A percentile compares a stretch with the other conserved stretches of the same genome.
These are phyloP conservation scores for Drosophila neocordata DNA, from an alignment of 1,140 invertebrate genomes.

Conservation along the genomic window DNA sequence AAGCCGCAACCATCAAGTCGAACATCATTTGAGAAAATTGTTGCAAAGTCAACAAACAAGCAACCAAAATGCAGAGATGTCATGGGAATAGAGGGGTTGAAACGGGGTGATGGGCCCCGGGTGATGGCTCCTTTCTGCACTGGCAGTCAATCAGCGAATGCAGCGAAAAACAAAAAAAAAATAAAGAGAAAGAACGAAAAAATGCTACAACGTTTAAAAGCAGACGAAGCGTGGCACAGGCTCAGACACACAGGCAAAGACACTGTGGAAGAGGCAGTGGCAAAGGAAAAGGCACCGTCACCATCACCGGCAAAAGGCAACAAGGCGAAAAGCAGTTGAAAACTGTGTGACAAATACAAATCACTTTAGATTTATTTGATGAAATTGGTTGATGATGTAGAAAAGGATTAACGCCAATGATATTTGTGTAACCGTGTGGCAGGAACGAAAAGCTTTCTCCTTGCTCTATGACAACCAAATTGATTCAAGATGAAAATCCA, in stretches of 20 bases:
- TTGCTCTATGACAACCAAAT: constrained; percentile 32
- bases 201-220: constrained; percentile 37
- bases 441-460: not conserved
- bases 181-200: constrained; percentile 15
- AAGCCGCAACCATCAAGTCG: not conserved
- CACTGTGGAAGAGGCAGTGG: not conserved
- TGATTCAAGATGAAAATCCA: constrained; percentile 51
- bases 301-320: constrained; percentile 2
- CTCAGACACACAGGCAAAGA: not conserved
- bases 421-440: constrained; percentile 59
- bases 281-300: no score
- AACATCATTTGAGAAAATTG: constrained; percentile 8
- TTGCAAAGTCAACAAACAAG: constrained; percentile 3
- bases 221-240: not conserved
- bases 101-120: not conserved
- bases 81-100: not conserved
- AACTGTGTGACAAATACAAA: constrained; percentile 79
- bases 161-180: constrained; percentile 37
- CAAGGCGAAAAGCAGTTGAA: constrained; percentile 53
- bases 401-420: constrained; percentile 77
- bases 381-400: constrained; percentile 79
- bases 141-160: constrained; percentile 62
- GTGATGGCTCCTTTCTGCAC: constrained; percentile 1
- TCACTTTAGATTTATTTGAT: constrained; percentile 78
- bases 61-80: not conserved